phyloP scores from a whole-genome alignment of 2,888 invertebrate species.

The Heliconius aoede region DNA sequence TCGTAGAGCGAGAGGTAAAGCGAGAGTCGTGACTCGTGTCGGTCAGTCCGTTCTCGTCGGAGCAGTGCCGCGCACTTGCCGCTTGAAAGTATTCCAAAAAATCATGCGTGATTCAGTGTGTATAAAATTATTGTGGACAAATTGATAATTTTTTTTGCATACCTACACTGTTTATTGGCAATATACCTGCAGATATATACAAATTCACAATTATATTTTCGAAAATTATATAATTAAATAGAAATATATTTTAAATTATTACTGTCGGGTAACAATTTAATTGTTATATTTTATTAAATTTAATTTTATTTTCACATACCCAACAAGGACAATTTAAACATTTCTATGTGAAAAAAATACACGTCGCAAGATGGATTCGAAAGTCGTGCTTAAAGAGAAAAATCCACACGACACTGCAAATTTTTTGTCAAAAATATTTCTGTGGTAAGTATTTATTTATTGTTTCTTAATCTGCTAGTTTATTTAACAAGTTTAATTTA shows the following conservation, averaged over 20 bases:
- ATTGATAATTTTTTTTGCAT: conserved; percentile 2
- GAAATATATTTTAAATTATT: not conserved
- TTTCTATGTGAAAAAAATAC: conserved; percentile 14
- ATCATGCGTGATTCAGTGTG: conserved; percentile 22
- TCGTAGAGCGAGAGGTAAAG: conserved; percentile 29
- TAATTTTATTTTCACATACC: conserved; percentile 3
- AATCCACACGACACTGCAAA: conserved; percentile 85
- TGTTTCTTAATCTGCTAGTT: not conserved
- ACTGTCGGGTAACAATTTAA: not conserved
- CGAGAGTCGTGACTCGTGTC: conserved; percentile 30
- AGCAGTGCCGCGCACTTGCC: conserved; percentile 29
- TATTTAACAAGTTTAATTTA: not conserved
- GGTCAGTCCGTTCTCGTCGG: conserved; percentile 38
- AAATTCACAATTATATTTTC: not conserved
- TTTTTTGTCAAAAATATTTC: conserved; percentile 83
- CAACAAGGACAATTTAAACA: not conserved
- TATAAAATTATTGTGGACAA: conserved; percentile 13
- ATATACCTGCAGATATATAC: not conserved
- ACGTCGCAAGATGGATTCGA: conserved; percentile 82
- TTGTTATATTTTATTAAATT: not conserved
- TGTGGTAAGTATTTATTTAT: conserved; percentile 83
- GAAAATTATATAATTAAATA: not conserved
- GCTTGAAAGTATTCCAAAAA: conserved; percentile 17
- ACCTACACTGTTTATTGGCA: conserved; percentile 3
- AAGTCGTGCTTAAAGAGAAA: conserved; percentile 83